Evolutionary conservation across 2,797 vertebrate species (phyloP).

Genomic region (Menidia menidia): DNA sequence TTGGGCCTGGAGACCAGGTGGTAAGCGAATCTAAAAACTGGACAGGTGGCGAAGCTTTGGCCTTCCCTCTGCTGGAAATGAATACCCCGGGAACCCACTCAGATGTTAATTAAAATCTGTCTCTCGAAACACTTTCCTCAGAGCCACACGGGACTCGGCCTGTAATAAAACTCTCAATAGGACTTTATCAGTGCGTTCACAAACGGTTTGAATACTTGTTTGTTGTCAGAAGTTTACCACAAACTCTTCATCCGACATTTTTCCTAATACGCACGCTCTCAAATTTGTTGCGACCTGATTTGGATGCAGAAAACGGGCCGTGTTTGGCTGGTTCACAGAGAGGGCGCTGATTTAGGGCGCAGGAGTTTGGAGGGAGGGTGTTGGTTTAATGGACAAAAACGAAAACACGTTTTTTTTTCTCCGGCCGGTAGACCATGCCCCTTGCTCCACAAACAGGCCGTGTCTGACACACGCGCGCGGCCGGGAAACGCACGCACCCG

Average conservation of each 20-base stretch:
- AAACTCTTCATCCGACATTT: background rate
- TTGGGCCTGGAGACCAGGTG: conserved; percentile 45
- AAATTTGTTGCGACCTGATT: no score
- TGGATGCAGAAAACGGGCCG: no score
- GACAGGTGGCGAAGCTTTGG: conserved; percentile 54
- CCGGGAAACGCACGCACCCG: conserved; percentile 34
- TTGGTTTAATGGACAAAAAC: conserved; percentile 59
- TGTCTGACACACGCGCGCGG: conserved; percentile 54
- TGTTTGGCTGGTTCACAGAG: conserved; percentile 31
- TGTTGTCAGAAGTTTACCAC: background rate
- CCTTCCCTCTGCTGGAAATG: conserved; percentile 3
- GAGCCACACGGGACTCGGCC: background rate
- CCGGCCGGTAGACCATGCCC: conserved; percentile 38
- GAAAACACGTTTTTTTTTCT: conserved; percentile 51
- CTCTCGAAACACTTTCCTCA: conserved; percentile 5
- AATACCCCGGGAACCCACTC: conserved; percentile 18
- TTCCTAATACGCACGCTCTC: no score
- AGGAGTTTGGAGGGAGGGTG: conserved; percentile 21
- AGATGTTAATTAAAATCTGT: conserved; percentile 41
- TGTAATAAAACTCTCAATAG: conserved; percentile 6
- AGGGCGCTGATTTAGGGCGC: conserved; percentile 44
- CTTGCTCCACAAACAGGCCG: conserved; percentile 57
- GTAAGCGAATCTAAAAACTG: conserved; percentile 22
- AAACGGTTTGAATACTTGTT: no score
- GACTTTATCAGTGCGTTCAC: no score